Conservation (phyloP, 2,113 vertebrate species). For the Brachypteracias leptosomus region DNA sequence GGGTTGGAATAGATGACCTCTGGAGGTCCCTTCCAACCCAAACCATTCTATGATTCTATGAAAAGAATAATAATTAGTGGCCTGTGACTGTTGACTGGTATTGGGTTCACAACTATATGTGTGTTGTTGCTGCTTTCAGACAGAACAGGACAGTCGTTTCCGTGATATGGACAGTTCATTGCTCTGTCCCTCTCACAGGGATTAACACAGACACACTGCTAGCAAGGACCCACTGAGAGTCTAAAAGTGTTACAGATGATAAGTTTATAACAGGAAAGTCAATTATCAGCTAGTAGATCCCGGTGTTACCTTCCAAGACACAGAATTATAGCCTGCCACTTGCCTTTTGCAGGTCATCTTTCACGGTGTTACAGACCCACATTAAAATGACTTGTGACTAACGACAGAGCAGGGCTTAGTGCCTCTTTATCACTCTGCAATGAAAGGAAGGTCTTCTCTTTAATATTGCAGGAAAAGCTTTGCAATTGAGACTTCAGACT, state of each 20-base stretch:
- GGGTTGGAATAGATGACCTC: no score
- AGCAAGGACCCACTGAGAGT: background rate
- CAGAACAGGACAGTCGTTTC: background rate
- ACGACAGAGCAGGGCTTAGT: slow-evolving; percentile 19
- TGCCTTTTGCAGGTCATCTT: slow-evolving; percentile 36
- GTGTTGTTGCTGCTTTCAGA: background rate
- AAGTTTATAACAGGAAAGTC: slow-evolving; percentile 43
- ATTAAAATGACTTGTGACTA: slow-evolving; percentile 53
- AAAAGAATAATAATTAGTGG: background rate
- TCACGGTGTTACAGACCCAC: slow-evolving; percentile 27
- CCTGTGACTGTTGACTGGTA: background rate
- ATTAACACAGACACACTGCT: background rate
- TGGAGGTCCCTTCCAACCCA: no score
- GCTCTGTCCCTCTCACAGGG: background rate
- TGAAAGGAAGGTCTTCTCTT: slow-evolving; percentile 12
- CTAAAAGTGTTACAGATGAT: slow-evolving; percentile 24
- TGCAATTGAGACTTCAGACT: background rate
- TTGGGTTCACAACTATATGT: background rate
- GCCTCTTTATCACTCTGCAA: slow-evolving; percentile 3
- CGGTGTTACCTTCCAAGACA: background rate
- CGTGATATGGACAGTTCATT: background rate
- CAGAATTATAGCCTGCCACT: slow-evolving; percentile 13
- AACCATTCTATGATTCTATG: no score
- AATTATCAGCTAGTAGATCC: slow-evolving; percentile 37
- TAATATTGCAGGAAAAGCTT: slow-evolving; percentile 18